These are phyloP conservation scores for Pantala flavescens DNA, from an alignment of 1,140 invertebrate genomes.

Conservation along the genomic window DNA sequence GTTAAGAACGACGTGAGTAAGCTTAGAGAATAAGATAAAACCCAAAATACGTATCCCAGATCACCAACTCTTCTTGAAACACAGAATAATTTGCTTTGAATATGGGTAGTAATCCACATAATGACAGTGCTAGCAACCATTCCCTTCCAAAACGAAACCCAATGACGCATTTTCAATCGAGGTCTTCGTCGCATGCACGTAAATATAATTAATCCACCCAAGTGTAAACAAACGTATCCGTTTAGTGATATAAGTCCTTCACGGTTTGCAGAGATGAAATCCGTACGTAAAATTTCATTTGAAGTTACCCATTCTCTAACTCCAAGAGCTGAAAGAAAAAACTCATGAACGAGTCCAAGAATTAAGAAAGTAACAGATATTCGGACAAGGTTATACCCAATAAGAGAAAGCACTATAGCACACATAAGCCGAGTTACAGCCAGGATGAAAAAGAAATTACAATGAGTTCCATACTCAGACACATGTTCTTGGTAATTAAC, in stretches of 20 bases:
- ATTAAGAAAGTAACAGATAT: background rate
- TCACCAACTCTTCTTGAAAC: constrained; percentile 65
- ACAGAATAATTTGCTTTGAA: constrained; percentile 38
- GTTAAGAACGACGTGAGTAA: constrained; percentile 43
- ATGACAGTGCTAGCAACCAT: constrained; percentile 34
- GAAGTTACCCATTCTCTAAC: constrained; percentile 55
- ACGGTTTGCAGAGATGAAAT: constrained; percentile 68
- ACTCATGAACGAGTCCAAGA: constrained; percentile 49
- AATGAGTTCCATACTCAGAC: constrained; percentile 88
- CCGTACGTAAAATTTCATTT: background rate
- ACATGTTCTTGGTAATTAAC: constrained; percentile 76
- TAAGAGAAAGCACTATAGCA: constrained; percentile 38
- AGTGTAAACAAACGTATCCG: constrained; percentile 76
- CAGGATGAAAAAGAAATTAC: constrained; percentile 95
- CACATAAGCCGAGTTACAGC: constrained; percentile 68
- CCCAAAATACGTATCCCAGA: constrained; percentile 62
- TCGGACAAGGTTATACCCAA: background rate
- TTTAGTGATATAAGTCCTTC: constrained; percentile 77
- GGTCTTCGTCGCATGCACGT: constrained; percentile 30
- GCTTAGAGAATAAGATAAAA: constrained; percentile 47
- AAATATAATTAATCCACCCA: constrained; percentile 59
- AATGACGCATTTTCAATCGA: constrained; percentile 25
- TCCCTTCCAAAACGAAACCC: constrained; percentile 26
- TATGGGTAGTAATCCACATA: constrained; percentile 38
- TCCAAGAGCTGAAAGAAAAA: constrained; percentile 43